Percentiles rank a stretch among this genome's conserved stretches.
Conservation (phyloP, 2,888 invertebrate species). For the Dasysyrphus tricinctus region DNA sequence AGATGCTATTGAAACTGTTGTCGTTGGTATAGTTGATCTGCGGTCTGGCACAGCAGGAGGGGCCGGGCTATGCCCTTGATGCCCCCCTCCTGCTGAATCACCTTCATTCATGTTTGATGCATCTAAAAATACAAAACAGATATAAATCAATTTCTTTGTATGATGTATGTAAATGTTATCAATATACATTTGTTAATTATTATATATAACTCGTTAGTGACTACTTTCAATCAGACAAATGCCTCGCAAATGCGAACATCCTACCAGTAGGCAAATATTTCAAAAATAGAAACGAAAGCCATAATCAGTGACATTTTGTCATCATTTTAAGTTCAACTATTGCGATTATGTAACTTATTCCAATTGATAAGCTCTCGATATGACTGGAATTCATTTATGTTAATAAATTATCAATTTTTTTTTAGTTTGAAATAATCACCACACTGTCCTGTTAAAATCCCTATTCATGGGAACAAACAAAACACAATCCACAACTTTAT, state of each 20-base stretch:
- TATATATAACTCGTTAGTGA: background rate
- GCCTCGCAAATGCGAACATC: conserved; percentile 76
- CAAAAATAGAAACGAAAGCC: conserved; percentile 70
- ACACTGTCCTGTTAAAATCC: background rate
- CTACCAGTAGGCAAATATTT: conserved; percentile 47
- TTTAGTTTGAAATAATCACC: background rate
- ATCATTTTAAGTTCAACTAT: conserved; percentile 55
- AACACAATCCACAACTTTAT: background rate
- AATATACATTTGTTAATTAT: background rate
- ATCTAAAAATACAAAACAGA: conserved; percentile 79
- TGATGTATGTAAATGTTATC: background rate
- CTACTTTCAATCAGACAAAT: conserved; percentile 69
- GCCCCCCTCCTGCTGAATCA: conserved; percentile 84
- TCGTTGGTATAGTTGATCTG: conserved; percentile 81
- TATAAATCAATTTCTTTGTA: background rate
- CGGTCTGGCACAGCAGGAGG: conserved; percentile 84
- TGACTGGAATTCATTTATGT: background rate
- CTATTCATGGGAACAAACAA: background rate
- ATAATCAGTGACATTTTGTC: conserved; percentile 68
- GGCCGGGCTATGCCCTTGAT: conserved; percentile 83
- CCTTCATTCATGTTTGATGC: conserved; percentile 84
- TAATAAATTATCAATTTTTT: background rate
- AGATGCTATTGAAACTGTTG: conserved; percentile 74
- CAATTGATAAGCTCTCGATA: background rate
- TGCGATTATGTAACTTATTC: background rate